These are phyloP conservation scores for Melikaiella ostensackeni DNA, from an alignment of 2,888 invertebrate genomes.

Conservation along the genomic window DNA sequence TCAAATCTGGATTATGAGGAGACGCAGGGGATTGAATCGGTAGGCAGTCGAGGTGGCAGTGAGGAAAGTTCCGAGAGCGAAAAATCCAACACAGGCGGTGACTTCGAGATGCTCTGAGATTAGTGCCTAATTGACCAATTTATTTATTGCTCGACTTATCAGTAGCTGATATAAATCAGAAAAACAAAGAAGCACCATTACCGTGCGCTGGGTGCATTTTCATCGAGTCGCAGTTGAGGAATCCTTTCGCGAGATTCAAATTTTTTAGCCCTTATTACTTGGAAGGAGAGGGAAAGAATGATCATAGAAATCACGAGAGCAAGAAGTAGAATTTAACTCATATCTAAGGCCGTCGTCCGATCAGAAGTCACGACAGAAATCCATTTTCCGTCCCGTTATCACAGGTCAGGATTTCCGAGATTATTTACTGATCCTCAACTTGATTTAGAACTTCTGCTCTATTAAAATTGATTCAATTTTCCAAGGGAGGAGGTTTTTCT, in stretches of 20 bases:
- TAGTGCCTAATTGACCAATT: conserved; percentile 34
- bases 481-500: too few species aligned
- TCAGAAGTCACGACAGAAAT: conserved; percentile 6
- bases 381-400: conserved; percentile 19
- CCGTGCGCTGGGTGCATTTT: conserved; percentile 9
- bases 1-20: conserved; percentile 57
- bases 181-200: not conserved
- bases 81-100: conserved; percentile 89
- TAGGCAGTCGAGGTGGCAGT: conserved; percentile 69
- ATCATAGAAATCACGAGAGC: not conserved
- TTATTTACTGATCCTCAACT: not conserved
- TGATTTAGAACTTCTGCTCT: not conserved
- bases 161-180: not conserved
- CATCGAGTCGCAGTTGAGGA: not conserved
- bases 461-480: too few species aligned
- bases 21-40: conserved; percentile 52
- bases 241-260: not conserved
- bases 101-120: conserved; percentile 89
- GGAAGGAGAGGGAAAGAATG: conserved; percentile 22
- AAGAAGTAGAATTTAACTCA: conserved; percentile 14
- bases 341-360: conserved; percentile 18
- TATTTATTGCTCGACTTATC: conserved; percentile 4
- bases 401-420: not conserved
- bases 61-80: conserved; percentile 86
- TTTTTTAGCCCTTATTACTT: not conserved